Evolutionary conservation across 2,113 vertebrate genomes (phyloP).

Genomic region (Macrotus californicus): DNA sequence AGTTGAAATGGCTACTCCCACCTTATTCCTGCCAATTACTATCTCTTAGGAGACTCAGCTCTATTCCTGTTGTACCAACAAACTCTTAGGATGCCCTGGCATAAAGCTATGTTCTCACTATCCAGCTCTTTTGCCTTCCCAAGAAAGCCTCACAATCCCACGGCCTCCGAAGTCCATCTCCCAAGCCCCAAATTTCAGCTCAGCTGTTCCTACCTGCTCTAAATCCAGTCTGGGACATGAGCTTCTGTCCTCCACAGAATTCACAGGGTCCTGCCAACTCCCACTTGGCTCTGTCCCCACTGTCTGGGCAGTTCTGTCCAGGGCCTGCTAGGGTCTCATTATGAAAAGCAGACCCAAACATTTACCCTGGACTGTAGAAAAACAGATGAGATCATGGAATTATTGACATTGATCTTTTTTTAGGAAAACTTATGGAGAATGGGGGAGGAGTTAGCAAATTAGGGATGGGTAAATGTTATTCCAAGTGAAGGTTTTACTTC

Average conservation of each 20-base stretch:
- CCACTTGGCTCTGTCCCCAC: background rate
- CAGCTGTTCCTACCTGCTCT: too few species aligned
- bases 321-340: constrained; percentile 38
- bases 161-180: background rate
- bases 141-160: background rate
- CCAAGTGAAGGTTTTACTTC: constrained; percentile 33
- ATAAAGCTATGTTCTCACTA: background rate
- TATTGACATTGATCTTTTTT: constrained; percentile 18
- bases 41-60: background rate
- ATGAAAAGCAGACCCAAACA: constrained; percentile 51
- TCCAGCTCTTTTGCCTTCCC: background rate
- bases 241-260: background rate
- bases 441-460: background rate
- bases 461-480: constrained; percentile 44
- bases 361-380: constrained; percentile 40
- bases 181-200: background rate
- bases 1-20: background rate
- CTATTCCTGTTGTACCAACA: background rate
- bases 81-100: background rate
- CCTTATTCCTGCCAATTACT: background rate
- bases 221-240: background rate
- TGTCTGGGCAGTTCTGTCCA: background rate
- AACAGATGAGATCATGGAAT: constrained; percentile 66
- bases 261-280: background rate
- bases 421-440: constrained; percentile 42